Evolutionary conservation across 1,140 invertebrate genomes (phyloP).

Genomic region (Drosophila quadrilineata): DNA sequence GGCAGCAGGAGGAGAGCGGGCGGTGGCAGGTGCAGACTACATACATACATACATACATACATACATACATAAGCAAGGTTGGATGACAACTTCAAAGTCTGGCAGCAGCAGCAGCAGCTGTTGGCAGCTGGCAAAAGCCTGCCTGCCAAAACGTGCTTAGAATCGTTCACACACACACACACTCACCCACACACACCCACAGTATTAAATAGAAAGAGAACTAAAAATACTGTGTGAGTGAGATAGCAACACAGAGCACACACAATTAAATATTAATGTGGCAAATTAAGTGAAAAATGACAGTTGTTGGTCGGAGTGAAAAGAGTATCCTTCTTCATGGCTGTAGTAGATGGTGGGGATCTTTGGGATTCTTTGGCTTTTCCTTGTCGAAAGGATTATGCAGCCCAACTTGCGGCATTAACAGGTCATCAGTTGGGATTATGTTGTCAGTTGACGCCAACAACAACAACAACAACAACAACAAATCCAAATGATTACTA

Average conservation of each 20-base stretch:
- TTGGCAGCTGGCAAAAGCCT: slow-evolving; percentile 54
- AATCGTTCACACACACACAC: slow-evolving; percentile 31
- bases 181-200: slow-evolving; percentile 18
- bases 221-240: too few species aligned
- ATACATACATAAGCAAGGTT: too few species aligned
- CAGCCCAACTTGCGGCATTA: slow-evolving; percentile 66
- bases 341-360: not conserved
- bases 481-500: too few species aligned
- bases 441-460: slow-evolving; percentile 31
- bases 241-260: too few species aligned
- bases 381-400: slow-evolving; percentile 56
- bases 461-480: too few species aligned
- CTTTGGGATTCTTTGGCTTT: slow-evolving; percentile 4
- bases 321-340: not conserved
- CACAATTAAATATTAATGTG: slow-evolving; percentile 75
- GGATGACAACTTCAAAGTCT: slow-evolving; percentile 25
- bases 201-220: too few species aligned
- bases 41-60: too few species aligned
- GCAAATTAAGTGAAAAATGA: slow-evolving; percentile 71
- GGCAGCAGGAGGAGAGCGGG: not conserved
- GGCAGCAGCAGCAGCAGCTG: slow-evolving; percentile 63
- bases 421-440: slow-evolving; percentile 37
- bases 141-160: slow-evolving; percentile 45
- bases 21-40: slow-evolving; percentile 1
- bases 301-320: slow-evolving; percentile 22